Evolutionary conservation across 2,888 invertebrate species (phyloP), one percentile per base, ranked within the genome.

Genomic region (Campoplex nolae): DNA sequence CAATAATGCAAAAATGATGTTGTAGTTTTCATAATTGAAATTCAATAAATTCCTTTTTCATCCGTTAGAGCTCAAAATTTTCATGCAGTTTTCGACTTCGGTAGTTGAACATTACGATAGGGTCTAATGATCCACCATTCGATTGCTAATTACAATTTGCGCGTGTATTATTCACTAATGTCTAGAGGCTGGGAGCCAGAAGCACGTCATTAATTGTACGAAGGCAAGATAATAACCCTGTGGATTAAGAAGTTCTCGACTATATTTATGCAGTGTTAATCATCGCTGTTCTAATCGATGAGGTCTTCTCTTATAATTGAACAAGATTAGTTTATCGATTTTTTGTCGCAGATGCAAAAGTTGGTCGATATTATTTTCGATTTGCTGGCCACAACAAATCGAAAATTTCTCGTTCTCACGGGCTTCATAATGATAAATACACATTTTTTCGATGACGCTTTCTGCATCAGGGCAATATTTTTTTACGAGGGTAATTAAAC

Each of bases 141-240:
- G 32, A 51, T 28, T 65, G 48, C 87, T 91, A 89, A 91, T 91
- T 89, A 88, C 87, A 77, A 89, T 89, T 88, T 88, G 88, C 68
- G 87, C 86, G 68, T 74, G 48, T 87, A 88, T 90, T 88, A 89
- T 82, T 83, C 18, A 84, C 85, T 89, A 71, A 90, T 89, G 85
- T 84, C 84, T 85, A 73, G 45, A 62, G 51, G 81, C 67, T 68
- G 56, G 28, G 35, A 38, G 73, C 71, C 77, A 28, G 32, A 74
- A 65, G 65, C n/a, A 56, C 28, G 77, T 82, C 78, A 62, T 81
- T 84, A 75, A 75, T 62, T 32, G 32, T 83, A 77, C 74, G 67
- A 45, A 58, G 75, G 77, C 42, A 9, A 62, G 77, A 62, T 78
- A 70, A 84, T 82, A 78, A 48, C 45, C 84, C 56, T 78, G 62